Evolutionary conservation across 2,888 invertebrate species (phyloP), one percentile per base, ranked within the genome.

Genomic region (Drosophila yooni): DNA sequence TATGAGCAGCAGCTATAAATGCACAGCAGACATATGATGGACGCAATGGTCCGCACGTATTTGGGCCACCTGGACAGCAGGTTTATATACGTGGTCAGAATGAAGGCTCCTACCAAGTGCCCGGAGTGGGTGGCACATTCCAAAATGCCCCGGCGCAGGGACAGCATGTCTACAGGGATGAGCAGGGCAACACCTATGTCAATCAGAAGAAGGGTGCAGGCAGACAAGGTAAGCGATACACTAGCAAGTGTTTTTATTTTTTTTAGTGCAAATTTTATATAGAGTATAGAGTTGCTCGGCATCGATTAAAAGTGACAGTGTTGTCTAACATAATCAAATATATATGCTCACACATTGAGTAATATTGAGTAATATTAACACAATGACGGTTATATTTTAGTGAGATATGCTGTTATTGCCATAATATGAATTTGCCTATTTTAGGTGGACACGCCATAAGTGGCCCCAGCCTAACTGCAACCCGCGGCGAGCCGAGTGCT

Each of bases 51-150:
- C 85, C 82, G 0, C 78, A 80, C 2, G 63, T 80, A 18, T 67
- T 76, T n/a, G 83, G 83, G 0, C 3, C 46, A 0, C 78, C 83
- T 11, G 83, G 80, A 6, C 25, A 72, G 8, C 82, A 85, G 54
- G 79, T 88, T 5, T 85, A 85, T 5, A 75, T 85, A 46, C 83
- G 85, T 2, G 79, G 81, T 8, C 76, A 79, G 3, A 83, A 88
- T 33, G 77, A 81, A 25, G 84, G 88, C 0, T 0, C 59, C 5
- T 88, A 85, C 48, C 59, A 59, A 27, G 88, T 85, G 31, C 75
- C 86, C 7, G 88, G 85, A 0, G 83, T 85, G 0, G 11, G 10
- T 0, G 85, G 85, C 5, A 68, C 72, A 8, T 85, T 85, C 51
- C 69, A 81, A 40, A 61, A 83, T 31, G 5, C 63, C 0, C 43